Evolutionary conservation across 2,888 invertebrate genomes (phyloP), one percentile per base, ranked within the genome.

Genomic region (Drosophila helvetica): DNA sequence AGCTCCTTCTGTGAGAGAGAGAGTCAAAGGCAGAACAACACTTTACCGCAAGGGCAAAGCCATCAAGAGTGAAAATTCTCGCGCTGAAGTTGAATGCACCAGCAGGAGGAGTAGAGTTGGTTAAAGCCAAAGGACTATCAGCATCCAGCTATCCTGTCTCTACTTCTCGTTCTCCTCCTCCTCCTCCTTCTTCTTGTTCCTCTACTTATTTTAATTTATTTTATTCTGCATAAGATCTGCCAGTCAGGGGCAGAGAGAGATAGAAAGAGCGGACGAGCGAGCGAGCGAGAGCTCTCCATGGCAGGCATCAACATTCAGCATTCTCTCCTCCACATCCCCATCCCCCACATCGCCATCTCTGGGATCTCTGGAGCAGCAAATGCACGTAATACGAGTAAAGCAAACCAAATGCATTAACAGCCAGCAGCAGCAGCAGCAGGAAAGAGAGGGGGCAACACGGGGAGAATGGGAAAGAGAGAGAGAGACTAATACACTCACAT

Each of bases 381-480:
- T 88, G 85, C 88, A 88, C 87, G 83, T 84, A 84, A 84, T 81
- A 75, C 87, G 83, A 84, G 82, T 72, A 84, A 88, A 74, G 73
- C 87, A 81, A 86, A 83, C 87, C 87, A 84, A 86, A 88, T 88
- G 88, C 83, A 84, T 88, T 81, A 88, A 86, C 84, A 82, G 80
- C 58, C 45, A 58, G 66, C 64, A 47, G 53, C 62, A 6, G 6
- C 45, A 58, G 66, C 61, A 47, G 54, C 62, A 56, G 50, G 57
- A 68, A 48, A 50, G 65, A 55, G 48, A 33, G 25, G 46, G 17
- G 46, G 17, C 5, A 51, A 12, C 5, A 5, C 12, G 15, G 33
- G 33, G 12, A 1, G 46, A 19, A 46, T 19, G 15, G 46, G 60
- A 60, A 33, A 59, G 61, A 25, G 33, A 60, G 62, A 47, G 56